Evolutionary conservation across 2,113 vertebrate genomes (phyloP).

Genomic region (Perca schrenkii): DNA sequence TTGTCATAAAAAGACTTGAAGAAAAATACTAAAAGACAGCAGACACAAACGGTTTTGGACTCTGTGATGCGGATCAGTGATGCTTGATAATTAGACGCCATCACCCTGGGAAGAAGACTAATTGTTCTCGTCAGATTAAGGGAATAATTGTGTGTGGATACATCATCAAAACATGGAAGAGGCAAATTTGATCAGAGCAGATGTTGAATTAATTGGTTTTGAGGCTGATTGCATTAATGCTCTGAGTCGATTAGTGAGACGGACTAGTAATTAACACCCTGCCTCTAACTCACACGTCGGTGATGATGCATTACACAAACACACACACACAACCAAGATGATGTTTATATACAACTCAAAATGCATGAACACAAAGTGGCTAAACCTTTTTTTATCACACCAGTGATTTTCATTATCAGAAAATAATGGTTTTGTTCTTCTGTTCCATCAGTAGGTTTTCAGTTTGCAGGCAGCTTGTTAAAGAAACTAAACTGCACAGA

Average conservation of each 20-base stretch:
- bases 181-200: constrained; percentile 81
- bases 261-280: constrained; percentile 76
- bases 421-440: background rate
- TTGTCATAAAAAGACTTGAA: background rate
- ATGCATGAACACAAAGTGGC: background rate
- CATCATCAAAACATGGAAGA: constrained; percentile 74
- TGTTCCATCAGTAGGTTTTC: background rate
- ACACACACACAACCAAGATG: constrained; percentile 1
- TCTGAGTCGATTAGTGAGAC: constrained; percentile 72
- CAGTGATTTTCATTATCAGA: background rate
- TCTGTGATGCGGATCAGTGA: constrained; percentile 52
- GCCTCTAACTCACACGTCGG: constrained; percentile 41
- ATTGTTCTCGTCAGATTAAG: constrained; percentile 78
- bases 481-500: background rate
- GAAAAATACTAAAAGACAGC: background rate
- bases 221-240: constrained; percentile 80
- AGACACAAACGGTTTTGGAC: constrained; percentile 27
- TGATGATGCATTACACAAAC: constrained; percentile 18
- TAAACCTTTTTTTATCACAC: constrained; percentile 18
- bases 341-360: background rate
- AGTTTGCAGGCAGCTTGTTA: background rate
- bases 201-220: constrained; percentile 81
- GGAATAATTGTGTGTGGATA: constrained; percentile 77
- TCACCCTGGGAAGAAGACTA: constrained; percentile 51
- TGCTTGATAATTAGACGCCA: constrained; percentile 68